Evolutionary conservation across 1,140 invertebrate species (phyloP), one percentile per base, ranked within the genome.

Genomic region (Scylla paramamosain): DNA sequence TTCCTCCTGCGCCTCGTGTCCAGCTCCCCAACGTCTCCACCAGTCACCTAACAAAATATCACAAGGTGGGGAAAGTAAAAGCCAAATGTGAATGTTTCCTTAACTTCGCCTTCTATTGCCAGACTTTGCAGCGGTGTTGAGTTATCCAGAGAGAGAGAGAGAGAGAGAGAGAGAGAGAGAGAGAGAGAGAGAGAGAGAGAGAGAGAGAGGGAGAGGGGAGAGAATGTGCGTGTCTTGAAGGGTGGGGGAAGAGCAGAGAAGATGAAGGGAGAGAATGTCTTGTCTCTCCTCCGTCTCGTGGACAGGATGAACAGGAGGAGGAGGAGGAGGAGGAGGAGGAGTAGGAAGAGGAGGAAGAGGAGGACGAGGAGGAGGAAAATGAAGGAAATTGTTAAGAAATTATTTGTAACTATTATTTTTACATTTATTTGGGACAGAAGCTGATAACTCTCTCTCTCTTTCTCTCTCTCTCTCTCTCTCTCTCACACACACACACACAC

Each of bases 151-250:
- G 86, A 88, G 86, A 88, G 86, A 88, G 88, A 90, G 88, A 90
- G 88, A 90, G 88, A 90, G 88, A 90, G 88, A 90, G 88, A 90
- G 88, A 90, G 88, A 90, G 88, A 90, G 88, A 90, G 88, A 90
- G 88, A 90, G 88, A 90, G 88, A 90, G 88, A 90, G 86, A 48
- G 88, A 48, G 88, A 90, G 88, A 90, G 88, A 90, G 88, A 90
- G 88, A 90, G 88, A 90, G 88, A 48, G 45, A 46, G 83, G n/a
- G 25, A 7, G 82, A 25, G 20, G 82, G 20, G 83, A 84, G n/a
- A 14, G 25, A 32, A 28, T 82, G 1, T 28, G 77, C 20, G 8
- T 28, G 28, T 20, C 28, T 2, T 3, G 82, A 84, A 10, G n/a
- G 16, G 83, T 8, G 83, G 25, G 6, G 83, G 83, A 84, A 32